A percentile compares a stretch with the other conserved stretches of the same genome.
phyloP scores from a whole-genome alignment of 1,140 invertebrate species.

The Chrysopa pallens region DNA sequence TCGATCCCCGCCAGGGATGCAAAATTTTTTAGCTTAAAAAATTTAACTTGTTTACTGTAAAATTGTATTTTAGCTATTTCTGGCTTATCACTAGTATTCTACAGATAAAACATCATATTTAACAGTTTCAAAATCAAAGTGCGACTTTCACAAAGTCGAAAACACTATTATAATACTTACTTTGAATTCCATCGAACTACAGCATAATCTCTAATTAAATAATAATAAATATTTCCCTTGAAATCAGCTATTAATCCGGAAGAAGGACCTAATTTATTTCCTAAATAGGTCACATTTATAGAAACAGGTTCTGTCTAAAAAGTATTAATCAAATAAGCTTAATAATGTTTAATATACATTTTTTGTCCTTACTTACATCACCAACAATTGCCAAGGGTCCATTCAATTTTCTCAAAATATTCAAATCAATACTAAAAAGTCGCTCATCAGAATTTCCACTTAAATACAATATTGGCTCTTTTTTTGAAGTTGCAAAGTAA shows the following conservation, averaged over 20 bases:
- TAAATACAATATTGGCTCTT: conserved; percentile 1
- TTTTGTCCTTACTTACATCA: neutral
- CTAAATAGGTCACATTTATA: conserved; percentile 11
- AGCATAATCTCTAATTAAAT: conserved; percentile 17
- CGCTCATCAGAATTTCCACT: neutral
- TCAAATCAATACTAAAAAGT: too few relatives aligned
- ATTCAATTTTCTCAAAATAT: too few relatives aligned
- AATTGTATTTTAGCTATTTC: too few relatives aligned
- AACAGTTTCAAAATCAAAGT: too few relatives aligned
- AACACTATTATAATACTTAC: conserved; percentile 13
- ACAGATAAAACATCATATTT: too few relatives aligned
- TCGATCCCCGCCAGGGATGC: conserved; percentile 40
- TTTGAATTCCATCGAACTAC: conserved; percentile 18
- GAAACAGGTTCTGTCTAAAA: neutral
- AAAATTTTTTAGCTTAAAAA: too few relatives aligned
- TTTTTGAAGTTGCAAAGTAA: conserved; percentile 6
- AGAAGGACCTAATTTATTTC: conserved; percentile 18
- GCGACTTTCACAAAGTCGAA: too few relatives aligned
- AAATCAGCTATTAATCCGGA: conserved; percentile 13
- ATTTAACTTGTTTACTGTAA: too few relatives aligned
- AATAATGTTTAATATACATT: conserved; percentile 1
- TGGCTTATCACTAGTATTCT: too few relatives aligned
- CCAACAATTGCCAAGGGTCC: neutral
- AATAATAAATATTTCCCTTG: conserved; percentile 17
- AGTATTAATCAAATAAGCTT: too few relatives aligned